Base-by-base conservation (phyloP, 2,888 invertebrate species). In the Dynastes maya region DNA sequence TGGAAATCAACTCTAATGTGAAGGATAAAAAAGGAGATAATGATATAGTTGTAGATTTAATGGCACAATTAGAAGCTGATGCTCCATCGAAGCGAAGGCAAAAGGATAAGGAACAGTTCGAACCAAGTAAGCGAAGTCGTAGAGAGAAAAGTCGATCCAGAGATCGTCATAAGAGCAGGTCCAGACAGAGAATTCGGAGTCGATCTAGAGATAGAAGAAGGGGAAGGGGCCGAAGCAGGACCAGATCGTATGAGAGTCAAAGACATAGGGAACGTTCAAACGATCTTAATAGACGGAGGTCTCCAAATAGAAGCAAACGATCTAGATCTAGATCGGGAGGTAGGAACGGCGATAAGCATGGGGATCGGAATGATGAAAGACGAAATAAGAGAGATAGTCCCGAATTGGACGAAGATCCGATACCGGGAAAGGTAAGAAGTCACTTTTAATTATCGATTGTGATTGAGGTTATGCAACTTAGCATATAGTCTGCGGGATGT, bases 61-160 rank as follows among this genome's bases (percentile, higher is more conserved):
- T 97, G 96, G 94, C 96, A 22, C 95, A 95, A 81, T 89, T 97
- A 72, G 97, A 97, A 89, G 95, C 96, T 2, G 89, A 96, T 37
- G 97, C 96, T 1, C 96, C 96, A 2, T 94, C 5, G 88, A 89
- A 49, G 82, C 84, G 5, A 84, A 84, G 2, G 84, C 81, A 27
- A 81, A 83, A 22, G 78, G 71, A 1, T 81, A 85, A 0, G 64
- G 63, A 70, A 67, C 37, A 22, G 82, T 80, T 80, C 79, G 68
- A 79, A 82, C 82, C 75, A 49, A 67, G 63, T 65, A 71, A 68
- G 37, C 67, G 40, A 22, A 81, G 32, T 16, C 55, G 70, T 68
- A 80, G 82, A 45, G 82, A 89, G 88, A 77, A 88, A 86, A 83
- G 88, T 88, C 86, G 84, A 32, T 84, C 84, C 6, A 87, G 86